phyloP scores from a whole-genome alignment of 1,140 invertebrate genomes.

The Tetramorium alpestre region DNA sequence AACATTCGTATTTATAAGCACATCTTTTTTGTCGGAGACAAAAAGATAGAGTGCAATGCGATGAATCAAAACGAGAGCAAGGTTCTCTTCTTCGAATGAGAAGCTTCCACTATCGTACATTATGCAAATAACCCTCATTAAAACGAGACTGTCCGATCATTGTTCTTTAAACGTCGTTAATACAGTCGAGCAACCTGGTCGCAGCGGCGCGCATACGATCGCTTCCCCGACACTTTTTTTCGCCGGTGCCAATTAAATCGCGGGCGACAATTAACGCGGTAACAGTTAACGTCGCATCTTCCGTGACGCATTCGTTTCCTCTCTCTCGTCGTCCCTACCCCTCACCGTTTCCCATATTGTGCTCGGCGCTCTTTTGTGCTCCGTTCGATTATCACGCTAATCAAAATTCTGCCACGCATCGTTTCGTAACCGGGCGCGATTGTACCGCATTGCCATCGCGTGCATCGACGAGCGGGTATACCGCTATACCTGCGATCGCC shows the following conservation, averaged over 20 bases:
- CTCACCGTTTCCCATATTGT: too few relatives aligned
- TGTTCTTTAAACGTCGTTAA: not conserved
- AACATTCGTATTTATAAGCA: too few relatives aligned
- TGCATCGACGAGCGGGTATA: not conserved
- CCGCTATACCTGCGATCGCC: slow-evolving; percentile 13
- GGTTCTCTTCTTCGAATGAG: not conserved
- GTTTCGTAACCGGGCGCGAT: slow-evolving; percentile 11
- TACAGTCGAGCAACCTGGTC: not conserved
- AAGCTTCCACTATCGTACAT: not conserved
- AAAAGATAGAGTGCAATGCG: not conserved
- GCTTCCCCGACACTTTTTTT: not conserved
- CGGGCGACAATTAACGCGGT: not conserved
- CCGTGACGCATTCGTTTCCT: not conserved
- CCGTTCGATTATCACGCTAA: slow-evolving; percentile 6
- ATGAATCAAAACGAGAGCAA: not conserved
- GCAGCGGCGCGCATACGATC: not conserved
- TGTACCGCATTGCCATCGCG: not conserved
- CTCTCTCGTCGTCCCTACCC: not conserved
- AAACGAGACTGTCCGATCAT: not conserved
- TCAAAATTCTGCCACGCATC: not conserved
- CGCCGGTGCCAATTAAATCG: slow-evolving; percentile 10
- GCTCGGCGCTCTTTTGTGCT: not conserved
- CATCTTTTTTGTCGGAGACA: too few relatives aligned
- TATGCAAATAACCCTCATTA: slow-evolving; percentile 8
- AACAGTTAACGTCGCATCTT: not conserved